Conservation (phyloP, 2,888 invertebrate species). For the Fragum fragum region DNA sequence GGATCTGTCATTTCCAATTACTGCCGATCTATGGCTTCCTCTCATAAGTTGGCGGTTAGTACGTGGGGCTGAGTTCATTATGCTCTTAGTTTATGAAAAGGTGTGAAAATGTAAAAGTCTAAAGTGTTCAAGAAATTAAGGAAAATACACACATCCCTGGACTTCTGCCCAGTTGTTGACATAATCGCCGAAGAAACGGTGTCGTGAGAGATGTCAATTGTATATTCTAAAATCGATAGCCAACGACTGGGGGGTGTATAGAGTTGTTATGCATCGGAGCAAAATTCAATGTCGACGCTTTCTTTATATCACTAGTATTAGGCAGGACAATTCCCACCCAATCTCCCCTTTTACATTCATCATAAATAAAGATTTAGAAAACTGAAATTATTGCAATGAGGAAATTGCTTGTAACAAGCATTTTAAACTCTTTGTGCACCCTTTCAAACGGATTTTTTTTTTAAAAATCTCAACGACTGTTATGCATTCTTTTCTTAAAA, state of each 20-base stretch:
- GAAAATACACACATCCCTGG: background rate
- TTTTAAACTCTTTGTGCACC: too few relatives aligned
- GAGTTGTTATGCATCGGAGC: too few relatives aligned
- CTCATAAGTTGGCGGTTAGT: background rate
- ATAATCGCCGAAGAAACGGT: slow-evolving; percentile 24
- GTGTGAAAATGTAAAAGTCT: background rate
- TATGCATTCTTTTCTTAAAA: too few relatives aligned
- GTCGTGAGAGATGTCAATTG: background rate
- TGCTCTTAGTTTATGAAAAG: background rate
- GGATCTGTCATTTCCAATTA: slow-evolving; percentile 7
- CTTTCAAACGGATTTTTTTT: too few relatives aligned
- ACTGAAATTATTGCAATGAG: too few relatives aligned
- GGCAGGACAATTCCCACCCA: too few relatives aligned
- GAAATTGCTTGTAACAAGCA: too few relatives aligned
- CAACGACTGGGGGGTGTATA: background rate
- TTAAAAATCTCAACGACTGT: too few relatives aligned
- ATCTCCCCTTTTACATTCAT: too few relatives aligned
- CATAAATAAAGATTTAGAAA: too few relatives aligned
- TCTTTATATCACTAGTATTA: too few relatives aligned
- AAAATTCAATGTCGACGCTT: too few relatives aligned
- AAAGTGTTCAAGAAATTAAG: background rate
- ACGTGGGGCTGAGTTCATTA: background rate
- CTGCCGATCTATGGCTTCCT: slow-evolving; percentile 12
- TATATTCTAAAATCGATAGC: background rate
- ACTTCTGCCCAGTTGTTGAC: background rate